These are phyloP conservation scores for Tachystola acroxantha DNA, from an alignment of 2,888 invertebrate species.

Conservation along the genomic window DNA sequence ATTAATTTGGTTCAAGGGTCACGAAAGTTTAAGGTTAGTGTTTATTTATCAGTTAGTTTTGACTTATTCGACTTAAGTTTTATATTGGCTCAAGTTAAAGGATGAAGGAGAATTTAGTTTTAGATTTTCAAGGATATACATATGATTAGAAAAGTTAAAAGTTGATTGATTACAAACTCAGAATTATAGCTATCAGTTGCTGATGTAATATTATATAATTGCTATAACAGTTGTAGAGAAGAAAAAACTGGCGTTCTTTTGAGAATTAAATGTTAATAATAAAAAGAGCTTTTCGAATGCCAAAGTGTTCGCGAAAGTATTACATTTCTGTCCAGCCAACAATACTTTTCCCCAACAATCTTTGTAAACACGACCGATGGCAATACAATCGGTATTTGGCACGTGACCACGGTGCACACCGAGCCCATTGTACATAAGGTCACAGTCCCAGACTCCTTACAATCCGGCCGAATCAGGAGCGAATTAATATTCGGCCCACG, in stretches of 20 bases:
- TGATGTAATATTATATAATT: too few species aligned
- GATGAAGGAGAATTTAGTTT: not conserved
- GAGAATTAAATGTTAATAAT: too few species aligned
- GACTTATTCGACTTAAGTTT: slow-evolving; percentile 7
- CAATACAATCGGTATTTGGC: slow-evolving; percentile 23
- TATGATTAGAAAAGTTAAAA: too few species aligned
- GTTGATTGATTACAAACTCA: too few species aligned
- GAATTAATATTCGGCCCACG: slow-evolving; percentile 75
- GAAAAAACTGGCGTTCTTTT: too few species aligned
- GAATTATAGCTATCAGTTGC: too few species aligned
- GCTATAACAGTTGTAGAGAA: too few species aligned
- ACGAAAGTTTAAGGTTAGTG: slow-evolving; percentile 31
- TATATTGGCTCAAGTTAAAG: not conserved
- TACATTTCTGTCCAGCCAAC: too few species aligned
- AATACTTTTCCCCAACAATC: slow-evolving; percentile 18
- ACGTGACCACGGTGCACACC: slow-evolving; percentile 22
- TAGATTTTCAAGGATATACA: too few species aligned
- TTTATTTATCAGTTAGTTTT: slow-evolving; percentile 15
- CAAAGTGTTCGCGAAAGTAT: too few species aligned
- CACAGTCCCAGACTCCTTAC: slow-evolving; percentile 50
- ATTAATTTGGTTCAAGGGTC: slow-evolving; percentile 47
- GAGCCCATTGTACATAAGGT: slow-evolving; percentile 48
- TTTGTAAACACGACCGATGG: slow-evolving; percentile 33
- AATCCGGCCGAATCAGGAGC: slow-evolving; percentile 51
- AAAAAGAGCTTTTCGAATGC: too few species aligned